Conservation (phyloP, 2,888 invertebrate genomes). For the Galeruca laticollis region DNA sequence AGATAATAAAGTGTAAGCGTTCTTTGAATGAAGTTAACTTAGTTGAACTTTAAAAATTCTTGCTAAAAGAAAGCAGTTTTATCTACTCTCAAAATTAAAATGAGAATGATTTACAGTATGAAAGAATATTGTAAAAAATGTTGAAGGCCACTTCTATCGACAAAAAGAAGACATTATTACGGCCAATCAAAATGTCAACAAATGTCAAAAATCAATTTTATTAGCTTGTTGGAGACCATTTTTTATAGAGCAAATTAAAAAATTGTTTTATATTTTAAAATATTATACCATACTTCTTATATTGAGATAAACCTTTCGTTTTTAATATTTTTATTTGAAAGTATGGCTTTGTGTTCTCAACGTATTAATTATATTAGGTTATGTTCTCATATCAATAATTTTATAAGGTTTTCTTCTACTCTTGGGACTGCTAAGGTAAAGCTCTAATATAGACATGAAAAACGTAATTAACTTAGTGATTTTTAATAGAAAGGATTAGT, state of each 20-base stretch:
- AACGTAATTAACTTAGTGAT: conserved; percentile 30
- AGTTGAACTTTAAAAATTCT: too few species aligned
- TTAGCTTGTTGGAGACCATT: conserved; percentile 3
- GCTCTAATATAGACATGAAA: not conserved
- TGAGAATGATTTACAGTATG: too few species aligned
- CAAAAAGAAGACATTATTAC: not conserved
- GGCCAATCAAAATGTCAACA: conserved; percentile 11
- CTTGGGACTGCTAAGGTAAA: conserved; percentile 23
- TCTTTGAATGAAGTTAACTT: too few species aligned
- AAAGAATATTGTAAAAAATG: too few species aligned
- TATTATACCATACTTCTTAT: not conserved
- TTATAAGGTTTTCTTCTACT: conserved; percentile 49
- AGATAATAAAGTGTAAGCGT: too few species aligned
- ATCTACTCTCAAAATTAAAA: too few species aligned
- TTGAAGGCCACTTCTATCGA: conserved; percentile 6
- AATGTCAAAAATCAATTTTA: conserved; percentile 33
- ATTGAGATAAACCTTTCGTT: conserved; percentile 8
- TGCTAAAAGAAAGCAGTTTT: too few species aligned
- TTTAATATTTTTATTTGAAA: conserved; percentile 26
- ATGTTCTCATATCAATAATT: conserved; percentile 49
- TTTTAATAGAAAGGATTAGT: conserved; percentile 69
- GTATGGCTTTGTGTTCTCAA: conserved; percentile 47
- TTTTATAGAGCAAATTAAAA: not conserved
- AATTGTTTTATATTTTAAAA: not conserved
- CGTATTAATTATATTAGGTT: conserved; percentile 57